Base-by-base conservation (phyloP, 2,888 invertebrate genomes). In the Amphipyra berbera region DNA sequence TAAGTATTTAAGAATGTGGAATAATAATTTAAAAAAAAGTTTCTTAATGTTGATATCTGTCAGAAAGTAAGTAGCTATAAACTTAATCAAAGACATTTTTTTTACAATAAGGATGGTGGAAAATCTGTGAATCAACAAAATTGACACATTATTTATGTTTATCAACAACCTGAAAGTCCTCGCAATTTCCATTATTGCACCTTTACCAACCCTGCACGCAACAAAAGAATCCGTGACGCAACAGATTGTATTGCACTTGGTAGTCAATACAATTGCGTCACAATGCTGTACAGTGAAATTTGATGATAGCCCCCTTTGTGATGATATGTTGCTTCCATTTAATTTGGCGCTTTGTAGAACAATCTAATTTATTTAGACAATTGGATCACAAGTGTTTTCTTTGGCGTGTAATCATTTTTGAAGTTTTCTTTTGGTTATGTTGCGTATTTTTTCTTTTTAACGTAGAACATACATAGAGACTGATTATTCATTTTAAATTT, bases 261-360 rank as follows among this genome's bases (percentile, higher is more conserved):
- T 65, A 37, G 46, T 60, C 60, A 48, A 72, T 70, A 61, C 37
- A 45, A 73, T 78, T 78, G 45, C 55, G 60, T 72, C 52, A 72
- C 44, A 53, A 70, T 40, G 41, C 33, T 37, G 38, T 48, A 40
- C 61, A 61, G 61, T 66, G 78, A 77, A 77, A 77, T 77, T 77
- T 69, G 72, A 77, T 77, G 67, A 75, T 52, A 66, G 55, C 12
- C 46, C 46, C 30, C 45, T 49, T 47, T 61, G 57, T 59, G 45
- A 47, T 49, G 54, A 40, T 38, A 50, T 46, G 52, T 60, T 30
- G 12, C 46, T 60, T 68, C 47, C 14, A 64, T 14, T 55, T 61
- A 55, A 56, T 68, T 73, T 48, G 49, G 44, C n/a, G 13, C 14
- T 54, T 53, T 15, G 40, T 44, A n/a, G 30, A 14, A 27, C 42